These are phyloP conservation scores for Sabellastarte sp. DNA, from an alignment of 2,888 invertebrate species.

Conservation along the genomic window DNA sequence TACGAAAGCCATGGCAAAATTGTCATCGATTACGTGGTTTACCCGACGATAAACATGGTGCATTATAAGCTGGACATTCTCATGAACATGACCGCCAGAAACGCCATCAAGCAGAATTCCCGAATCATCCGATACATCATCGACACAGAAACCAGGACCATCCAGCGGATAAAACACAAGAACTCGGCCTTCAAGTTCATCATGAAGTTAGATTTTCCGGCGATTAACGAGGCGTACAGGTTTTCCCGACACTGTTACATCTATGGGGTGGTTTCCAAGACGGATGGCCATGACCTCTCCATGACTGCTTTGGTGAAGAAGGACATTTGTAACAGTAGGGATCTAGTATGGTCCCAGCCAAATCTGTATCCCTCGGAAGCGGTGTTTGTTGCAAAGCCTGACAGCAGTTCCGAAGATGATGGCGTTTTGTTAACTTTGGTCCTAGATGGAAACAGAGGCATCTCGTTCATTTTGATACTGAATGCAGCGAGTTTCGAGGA, in stretches of 20 bases:
- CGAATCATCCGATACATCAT: slow-evolving; percentile 39
- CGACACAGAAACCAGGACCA: too few relatives aligned
- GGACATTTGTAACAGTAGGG: slow-evolving; percentile 38
- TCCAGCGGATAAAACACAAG: too few relatives aligned
- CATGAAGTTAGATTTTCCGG: slow-evolving; percentile 43
- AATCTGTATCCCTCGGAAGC: slow-evolving; percentile 47
- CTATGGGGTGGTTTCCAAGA: slow-evolving; percentile 46
- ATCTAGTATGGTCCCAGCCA: slow-evolving; percentile 34
- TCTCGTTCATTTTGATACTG: neutral
- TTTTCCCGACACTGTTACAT: slow-evolving; percentile 42
- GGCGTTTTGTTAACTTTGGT: slow-evolving; percentile 42
- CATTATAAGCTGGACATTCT: slow-evolving; percentile 35
- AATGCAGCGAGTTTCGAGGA: neutral
- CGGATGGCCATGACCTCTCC: slow-evolving; percentile 35
- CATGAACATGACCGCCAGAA: slow-evolving; percentile 32
- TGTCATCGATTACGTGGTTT: slow-evolving; percentile 40
- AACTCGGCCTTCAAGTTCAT: slow-evolving; percentile 27
- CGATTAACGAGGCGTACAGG: slow-evolving; percentile 47
- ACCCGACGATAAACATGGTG: neutral
- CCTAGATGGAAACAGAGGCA: slow-evolving; percentile 11
- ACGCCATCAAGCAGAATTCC: slow-evolving; percentile 37
- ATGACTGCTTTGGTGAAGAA: slow-evolving; percentile 45
- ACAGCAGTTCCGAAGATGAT: slow-evolving; percentile 39
- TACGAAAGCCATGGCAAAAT: slow-evolving; percentile 33
- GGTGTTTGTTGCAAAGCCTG: slow-evolving; percentile 43